A percentile compares a stretch with the other conserved stretches of the same genome.
Conservation (phyloP, 2,888 invertebrate genomes). For the Parasteatoda lunata region DNA sequence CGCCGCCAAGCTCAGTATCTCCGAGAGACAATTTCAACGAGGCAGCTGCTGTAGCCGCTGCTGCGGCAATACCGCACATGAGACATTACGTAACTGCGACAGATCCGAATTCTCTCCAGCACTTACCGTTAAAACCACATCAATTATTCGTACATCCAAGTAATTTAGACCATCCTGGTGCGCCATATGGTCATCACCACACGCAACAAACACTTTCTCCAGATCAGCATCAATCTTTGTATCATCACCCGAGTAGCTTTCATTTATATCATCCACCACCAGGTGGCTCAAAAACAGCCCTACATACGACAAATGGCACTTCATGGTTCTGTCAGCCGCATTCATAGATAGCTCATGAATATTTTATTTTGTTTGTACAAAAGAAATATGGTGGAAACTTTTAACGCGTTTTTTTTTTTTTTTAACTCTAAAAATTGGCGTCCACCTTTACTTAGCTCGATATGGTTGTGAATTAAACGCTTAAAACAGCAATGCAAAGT, state of each 20-base stretch:
- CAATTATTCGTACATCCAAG: constrained; percentile 82
- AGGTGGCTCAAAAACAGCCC: constrained; percentile 62
- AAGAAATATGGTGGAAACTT: background rate
- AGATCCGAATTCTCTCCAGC: constrained; percentile 79
- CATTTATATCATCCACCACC: constrained; percentile 86
- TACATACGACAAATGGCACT: constrained; percentile 53
- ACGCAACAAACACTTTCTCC: constrained; percentile 89
- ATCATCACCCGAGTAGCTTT: constrained; percentile 82
- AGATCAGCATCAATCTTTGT: constrained; percentile 71
- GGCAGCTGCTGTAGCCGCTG: constrained; percentile 76
- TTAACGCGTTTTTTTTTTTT: background rate
- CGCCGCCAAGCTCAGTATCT: constrained; percentile 95
- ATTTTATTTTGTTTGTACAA: constrained; percentile 36
- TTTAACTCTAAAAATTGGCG: background rate
- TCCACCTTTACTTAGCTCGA: background rate
- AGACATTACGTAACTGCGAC: constrained; percentile 57
- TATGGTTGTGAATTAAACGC: background rate
- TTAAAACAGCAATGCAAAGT: background rate
- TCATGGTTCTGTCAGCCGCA: constrained; percentile 66
- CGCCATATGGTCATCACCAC: constrained; percentile 77
- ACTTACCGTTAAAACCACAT: constrained; percentile 90
- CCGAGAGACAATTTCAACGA: constrained; percentile 85
- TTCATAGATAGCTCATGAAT: constrained; percentile 29
- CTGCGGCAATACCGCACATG: constrained; percentile 65
- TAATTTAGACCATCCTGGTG: constrained; percentile 81